A percentile compares a stretch with the other conserved stretches of the same genome.
phyloP scores from a whole-genome alignment of 2,113 vertebrate species.

The Catharus bicknelli region DNA sequence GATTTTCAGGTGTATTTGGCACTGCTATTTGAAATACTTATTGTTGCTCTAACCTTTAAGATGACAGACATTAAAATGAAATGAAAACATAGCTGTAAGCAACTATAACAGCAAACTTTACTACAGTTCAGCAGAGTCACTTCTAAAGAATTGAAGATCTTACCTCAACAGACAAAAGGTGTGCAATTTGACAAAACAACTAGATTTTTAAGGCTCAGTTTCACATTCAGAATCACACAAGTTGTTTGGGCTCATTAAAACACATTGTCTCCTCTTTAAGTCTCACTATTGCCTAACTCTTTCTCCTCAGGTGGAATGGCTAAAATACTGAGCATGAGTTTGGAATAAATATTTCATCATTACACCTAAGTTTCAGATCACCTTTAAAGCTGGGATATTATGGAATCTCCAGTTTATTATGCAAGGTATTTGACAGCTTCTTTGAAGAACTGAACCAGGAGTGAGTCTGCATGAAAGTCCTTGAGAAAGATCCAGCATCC shows the following conservation, averaged over 20 bases:
- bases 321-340: not conserved
- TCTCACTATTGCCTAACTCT: not conserved
- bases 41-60: not conserved
- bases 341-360: not conserved
- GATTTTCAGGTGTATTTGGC: not conserved
- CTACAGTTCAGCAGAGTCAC: not conserved
- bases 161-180: not conserved
- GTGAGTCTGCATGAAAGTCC: not conserved
- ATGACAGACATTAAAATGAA: not conserved
- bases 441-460: not conserved
- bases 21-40: not conserved
- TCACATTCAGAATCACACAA: not conserved
- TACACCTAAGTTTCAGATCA: not conserved
- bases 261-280: accelerated
- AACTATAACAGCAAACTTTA: not conserved
- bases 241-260: not conserved
- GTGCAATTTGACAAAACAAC: not conserved
- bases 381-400: not conserved
- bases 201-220: not conserved
- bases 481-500: not conserved
- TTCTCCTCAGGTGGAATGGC: not conserved
- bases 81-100: not conserved
- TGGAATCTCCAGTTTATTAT: not conserved
- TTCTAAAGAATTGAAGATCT: not conserved
- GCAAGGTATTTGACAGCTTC: not conserved